Evolutionary conservation across 1,140 invertebrate genomes (phyloP), one percentile per base, ranked within the genome.

Genomic region (Tetragonula clypearis): DNA sequence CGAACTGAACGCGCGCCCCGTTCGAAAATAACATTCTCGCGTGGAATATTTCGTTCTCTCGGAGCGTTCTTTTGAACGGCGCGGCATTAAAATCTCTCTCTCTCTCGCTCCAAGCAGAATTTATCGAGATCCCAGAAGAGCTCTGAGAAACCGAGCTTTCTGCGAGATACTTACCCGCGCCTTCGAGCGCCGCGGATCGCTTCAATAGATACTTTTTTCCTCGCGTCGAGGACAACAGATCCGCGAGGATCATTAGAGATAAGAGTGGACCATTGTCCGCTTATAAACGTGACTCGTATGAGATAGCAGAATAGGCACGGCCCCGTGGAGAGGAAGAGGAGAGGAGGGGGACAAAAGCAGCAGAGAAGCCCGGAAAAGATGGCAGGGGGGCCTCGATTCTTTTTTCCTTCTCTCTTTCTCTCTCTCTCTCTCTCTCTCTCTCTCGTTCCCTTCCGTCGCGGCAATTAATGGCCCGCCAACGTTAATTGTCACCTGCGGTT

Each of bases 181-280:
- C 82, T 79, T 73, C 30, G 81, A 74, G 75, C 78, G 35, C 71
- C 82, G 75, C 75, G 85, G 53, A 86, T 84, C 56, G 53, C 71
- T 86, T 86, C 82, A 84, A 86, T 86, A 62, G 81, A 86, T 84
- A 75, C 71, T 75, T 79, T 78, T 68, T 77, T 75, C 55, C 60
- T 49, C 56, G 6, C 58, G n/a, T n/a, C n/a, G 69, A 68, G 69
- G 69, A 86, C 69, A 84, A 79, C 76, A 68, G 85, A 84, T 72
- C 71, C 82, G 82, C 85, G 82, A 60, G 85, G 82, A 86, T 86
- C 85, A 84, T 86, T 86, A 86, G 82, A 84, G 82, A 84, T 86
- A 74, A 86, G 85, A 84, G 81, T 49, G n/a, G 55, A 74, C 85
- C 82, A 86, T 86, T 86, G 82, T 84, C 35, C 74, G 85, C 41